phyloP scores from a whole-genome alignment of 2,113 vertebrate species.

The Irena cyanogastra region DNA sequence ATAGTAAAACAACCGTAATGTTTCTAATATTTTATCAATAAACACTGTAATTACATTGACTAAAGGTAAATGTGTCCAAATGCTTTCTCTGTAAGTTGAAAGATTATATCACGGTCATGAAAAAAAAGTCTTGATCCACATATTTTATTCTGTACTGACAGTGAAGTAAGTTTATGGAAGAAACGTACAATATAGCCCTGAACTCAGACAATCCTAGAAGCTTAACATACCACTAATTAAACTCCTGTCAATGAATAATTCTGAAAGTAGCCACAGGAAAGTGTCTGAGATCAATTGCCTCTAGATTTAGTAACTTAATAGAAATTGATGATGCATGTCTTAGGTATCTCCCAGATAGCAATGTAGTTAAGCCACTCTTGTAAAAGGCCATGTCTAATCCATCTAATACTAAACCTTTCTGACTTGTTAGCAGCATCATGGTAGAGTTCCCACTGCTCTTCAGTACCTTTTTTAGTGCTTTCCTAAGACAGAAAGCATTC shows the following conservation, averaged over 20 bases:
- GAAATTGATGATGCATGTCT: not conserved
- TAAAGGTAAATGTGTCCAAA: not conserved
- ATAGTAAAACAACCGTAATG: not conserved
- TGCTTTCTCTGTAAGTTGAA: not conserved
- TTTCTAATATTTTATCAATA: not conserved
- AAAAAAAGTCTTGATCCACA: not conserved
- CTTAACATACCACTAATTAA: not conserved
- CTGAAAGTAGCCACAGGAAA: not conserved
- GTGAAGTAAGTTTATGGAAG: not conserved
- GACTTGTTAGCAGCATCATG: not conserved
- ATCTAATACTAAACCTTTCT: not conserved
- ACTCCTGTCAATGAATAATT: not conserved
- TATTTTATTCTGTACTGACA: not conserved
- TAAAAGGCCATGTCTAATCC: not conserved
- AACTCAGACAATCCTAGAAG: not conserved
- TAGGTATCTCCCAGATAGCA: not conserved
- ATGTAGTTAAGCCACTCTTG: not conserved
- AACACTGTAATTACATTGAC: not conserved
- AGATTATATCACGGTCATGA: not conserved
- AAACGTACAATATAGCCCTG: accelerated
- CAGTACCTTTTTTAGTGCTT: not conserved
- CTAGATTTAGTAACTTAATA: not conserved
- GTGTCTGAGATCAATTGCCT: not conserved
- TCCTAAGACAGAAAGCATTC: not conserved
- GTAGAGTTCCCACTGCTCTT: not conserved